phyloP scores from a whole-genome alignment of 1,140 invertebrate genomes.

The Cryptotermes secundus region DNA sequence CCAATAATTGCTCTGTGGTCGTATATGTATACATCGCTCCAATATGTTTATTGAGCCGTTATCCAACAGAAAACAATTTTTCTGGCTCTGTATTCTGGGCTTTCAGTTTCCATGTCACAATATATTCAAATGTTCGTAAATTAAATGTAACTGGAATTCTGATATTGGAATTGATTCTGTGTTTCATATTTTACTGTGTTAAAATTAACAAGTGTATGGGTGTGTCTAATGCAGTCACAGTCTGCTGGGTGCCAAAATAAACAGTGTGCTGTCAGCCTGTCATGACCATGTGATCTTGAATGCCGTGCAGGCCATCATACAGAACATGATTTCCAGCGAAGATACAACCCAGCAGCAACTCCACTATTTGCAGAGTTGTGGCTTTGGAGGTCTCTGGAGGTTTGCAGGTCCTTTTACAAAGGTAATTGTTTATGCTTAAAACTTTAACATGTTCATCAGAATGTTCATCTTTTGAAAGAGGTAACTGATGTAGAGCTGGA shows the following conservation, averaged over 20 bases:
- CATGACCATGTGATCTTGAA: conserved; percentile 92
- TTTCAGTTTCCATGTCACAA: neutral
- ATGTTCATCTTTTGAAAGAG: no score
- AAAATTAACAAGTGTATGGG: no score
- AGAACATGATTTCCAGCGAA: conserved; percentile 95
- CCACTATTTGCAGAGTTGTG: conserved; percentile 94
- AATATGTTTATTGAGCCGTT: no score
- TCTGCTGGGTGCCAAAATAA: conserved; percentile 93
- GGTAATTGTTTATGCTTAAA: conserved; percentile 52
- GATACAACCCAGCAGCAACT: conserved; percentile 90
- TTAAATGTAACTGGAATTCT: no score
- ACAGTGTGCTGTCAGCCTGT: conserved; percentile 84
- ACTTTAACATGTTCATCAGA: neutral
- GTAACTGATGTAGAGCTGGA: no score
- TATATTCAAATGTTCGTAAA: no score
- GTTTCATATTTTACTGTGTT: no score
- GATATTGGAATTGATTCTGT: no score
- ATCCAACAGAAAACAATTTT: no score
- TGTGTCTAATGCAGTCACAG: conserved; percentile 88
- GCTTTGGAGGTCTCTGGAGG: conserved; percentile 95
- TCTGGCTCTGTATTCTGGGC: no score
- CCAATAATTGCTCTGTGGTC: no score
- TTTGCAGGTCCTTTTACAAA: conserved; percentile 96
- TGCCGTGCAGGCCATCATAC: conserved; percentile 93
- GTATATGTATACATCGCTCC: no score